phyloP scores from a whole-genome alignment of 1,140 invertebrate genomes.

The Monomorium pharaonis region DNA sequence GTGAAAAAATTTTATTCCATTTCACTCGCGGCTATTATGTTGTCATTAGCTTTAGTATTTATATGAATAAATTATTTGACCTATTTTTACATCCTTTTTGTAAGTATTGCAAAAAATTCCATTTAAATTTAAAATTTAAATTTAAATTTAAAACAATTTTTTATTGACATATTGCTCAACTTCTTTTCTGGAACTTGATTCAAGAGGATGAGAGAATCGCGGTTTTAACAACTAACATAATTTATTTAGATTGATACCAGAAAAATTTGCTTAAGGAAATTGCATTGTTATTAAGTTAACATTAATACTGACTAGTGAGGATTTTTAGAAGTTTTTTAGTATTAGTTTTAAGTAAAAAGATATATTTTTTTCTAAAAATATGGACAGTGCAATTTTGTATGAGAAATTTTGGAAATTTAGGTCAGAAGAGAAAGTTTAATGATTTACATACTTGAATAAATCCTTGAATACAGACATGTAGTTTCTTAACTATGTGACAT shows the following conservation, averaged over 20 bases:
- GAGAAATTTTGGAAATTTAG: slow-evolving; percentile 76
- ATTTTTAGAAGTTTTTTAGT: background rate
- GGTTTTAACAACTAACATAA: background rate
- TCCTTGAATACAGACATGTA: background rate
- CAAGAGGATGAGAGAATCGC: background rate
- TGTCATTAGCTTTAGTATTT: background rate
- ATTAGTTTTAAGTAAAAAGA: background rate
- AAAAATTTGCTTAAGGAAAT: background rate
- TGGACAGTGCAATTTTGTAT: background rate
- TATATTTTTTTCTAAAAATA: background rate
- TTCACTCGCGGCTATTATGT: background rate
- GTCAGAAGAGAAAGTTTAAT: slow-evolving; percentile 84
- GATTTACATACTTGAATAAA: slow-evolving; percentile 6
- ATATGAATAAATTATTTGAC: background rate
- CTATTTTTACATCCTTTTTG: background rate
- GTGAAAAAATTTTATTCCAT: background rate
- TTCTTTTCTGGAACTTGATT: background rate
- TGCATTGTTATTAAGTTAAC: background rate
- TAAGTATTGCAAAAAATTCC: background rate
- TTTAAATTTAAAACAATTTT: too few species aligned
- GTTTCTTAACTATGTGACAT: background rate
- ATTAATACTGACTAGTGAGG: background rate
- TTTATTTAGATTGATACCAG: background rate
- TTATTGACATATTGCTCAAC: background rate
- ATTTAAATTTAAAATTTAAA: background rate